Conservation (phyloP, 2,113 vertebrate genomes). For the Cebidichthys violaceus region DNA sequence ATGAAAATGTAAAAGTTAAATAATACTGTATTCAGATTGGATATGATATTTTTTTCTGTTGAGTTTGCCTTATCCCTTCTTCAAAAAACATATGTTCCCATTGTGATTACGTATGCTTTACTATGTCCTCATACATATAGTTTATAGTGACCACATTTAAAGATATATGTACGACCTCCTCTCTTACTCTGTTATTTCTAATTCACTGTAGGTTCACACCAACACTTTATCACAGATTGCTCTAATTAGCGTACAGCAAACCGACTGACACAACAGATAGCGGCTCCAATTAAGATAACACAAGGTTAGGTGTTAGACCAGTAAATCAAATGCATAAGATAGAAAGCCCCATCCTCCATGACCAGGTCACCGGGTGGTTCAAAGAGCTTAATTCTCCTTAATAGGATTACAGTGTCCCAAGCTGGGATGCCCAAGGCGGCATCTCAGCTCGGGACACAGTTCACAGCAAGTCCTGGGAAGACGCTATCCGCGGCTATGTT, state of each 20-base stretch:
- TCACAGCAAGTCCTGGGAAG: conserved; percentile 24
- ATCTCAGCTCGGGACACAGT: conserved; percentile 39
- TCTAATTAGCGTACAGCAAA: conserved; percentile 18
- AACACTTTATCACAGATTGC: conserved; percentile 2
- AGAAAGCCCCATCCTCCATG: conserved; percentile 24
- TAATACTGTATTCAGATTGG: neutral
- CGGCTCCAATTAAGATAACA: neutral
- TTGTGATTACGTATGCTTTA: neutral
- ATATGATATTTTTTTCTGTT: too few relatives aligned
- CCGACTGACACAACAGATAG: neutral
- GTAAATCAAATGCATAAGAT: conserved; percentile 48
- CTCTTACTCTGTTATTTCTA: neutral
- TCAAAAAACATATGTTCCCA: neutral
- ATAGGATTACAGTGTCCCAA: conserved; percentile 77
- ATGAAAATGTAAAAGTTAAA: neutral
- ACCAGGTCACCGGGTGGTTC: conserved; percentile 61
- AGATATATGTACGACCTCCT: neutral
- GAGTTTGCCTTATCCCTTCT: neutral
- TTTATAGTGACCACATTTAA: neutral
- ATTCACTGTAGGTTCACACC: neutral
- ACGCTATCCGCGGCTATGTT: conserved; percentile 11
- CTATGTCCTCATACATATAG: neutral
- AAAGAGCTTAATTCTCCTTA: conserved; percentile 70
- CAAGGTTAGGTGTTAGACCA: neutral
- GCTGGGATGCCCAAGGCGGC: conserved; percentile 59